These are phyloP conservation scores for Myopa testacea DNA, from an alignment of 2,888 invertebrate species.

Conservation along the genomic window DNA sequence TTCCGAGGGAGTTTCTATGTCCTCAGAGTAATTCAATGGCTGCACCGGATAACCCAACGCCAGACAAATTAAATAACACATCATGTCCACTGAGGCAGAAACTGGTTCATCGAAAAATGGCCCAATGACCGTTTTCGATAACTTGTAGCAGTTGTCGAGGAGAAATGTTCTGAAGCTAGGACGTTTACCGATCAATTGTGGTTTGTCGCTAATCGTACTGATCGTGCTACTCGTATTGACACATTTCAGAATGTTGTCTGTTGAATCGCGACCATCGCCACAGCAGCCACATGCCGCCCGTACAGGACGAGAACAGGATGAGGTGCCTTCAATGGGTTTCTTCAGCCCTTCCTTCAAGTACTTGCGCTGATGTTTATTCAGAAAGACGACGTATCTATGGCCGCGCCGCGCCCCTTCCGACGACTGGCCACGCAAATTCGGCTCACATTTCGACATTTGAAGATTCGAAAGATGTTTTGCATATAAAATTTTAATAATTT, in stretches of 20 bases:
- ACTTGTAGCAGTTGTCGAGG: background rate
- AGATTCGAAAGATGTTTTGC: conserved; percentile 43
- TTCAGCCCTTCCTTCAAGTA: conserved; percentile 6
- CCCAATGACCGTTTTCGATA: conserved; percentile 37
- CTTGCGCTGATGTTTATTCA: conserved; percentile 38
- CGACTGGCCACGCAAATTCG: conserved; percentile 1
- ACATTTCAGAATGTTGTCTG: too few species aligned
- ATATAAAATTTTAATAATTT: conserved; percentile 47
- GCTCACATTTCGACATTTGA: conserved; percentile 41
- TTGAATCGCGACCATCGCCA: too few species aligned
- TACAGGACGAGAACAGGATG: background rate
- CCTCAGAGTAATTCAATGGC: background rate
- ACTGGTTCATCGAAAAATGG: conserved; percentile 43
- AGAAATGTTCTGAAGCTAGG: background rate
- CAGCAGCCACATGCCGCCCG: conserved; percentile 27
- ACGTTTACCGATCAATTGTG: background rate
- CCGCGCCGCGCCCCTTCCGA: conserved; percentile 24
- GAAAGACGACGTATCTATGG: conserved; percentile 44
- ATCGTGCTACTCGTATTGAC: background rate
- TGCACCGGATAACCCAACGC: conserved; percentile 32
- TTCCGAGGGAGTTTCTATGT: too few species aligned
- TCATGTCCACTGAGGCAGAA: conserved; percentile 33
- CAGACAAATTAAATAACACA: conserved; percentile 37
- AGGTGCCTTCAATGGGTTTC: background rate
- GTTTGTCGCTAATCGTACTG: background rate